Evolutionary conservation across 1,140 invertebrate genomes (phyloP).

Genomic region (Stratiolaelaps scimitus): DNA sequence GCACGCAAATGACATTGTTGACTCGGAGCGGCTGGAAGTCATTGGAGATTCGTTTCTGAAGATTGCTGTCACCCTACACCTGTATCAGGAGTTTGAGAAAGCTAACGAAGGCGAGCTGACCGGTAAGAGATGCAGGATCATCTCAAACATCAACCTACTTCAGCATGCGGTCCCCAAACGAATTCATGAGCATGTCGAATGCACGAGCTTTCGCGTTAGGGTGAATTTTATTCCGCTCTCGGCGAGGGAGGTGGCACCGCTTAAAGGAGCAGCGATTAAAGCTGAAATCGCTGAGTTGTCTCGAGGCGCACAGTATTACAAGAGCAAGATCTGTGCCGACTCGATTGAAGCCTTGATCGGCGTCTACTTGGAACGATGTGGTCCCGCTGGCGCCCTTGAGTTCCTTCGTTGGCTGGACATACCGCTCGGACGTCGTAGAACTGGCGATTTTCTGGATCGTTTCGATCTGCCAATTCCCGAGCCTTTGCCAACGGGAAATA

Average conservation of each 20-base stretch:
- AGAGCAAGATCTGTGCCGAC: conserved; percentile 57
- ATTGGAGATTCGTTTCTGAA: conserved; percentile 81
- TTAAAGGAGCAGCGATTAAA: neutral
- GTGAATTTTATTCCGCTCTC: conserved; percentile 3
- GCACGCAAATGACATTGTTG: conserved; percentile 56
- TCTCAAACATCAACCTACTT: conserved; percentile 67
- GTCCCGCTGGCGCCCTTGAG: conserved; percentile 47
- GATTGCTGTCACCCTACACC: conserved; percentile 56
- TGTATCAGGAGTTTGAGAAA: conserved; percentile 55
- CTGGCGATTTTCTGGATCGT: conserved; percentile 19
- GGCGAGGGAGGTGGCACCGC: neutral
- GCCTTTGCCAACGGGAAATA: neutral
- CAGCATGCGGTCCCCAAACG: conserved; percentile 39
- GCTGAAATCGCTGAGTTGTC: conserved; percentile 13
- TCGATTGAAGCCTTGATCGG: conserved; percentile 70
- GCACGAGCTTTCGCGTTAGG: neutral
- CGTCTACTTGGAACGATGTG: conserved; percentile 52
- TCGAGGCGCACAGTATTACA: conserved; percentile 4
- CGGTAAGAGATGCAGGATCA: conserved; percentile 55
- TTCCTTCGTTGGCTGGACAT: conserved; percentile 57
- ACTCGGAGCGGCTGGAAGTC: conserved; percentile 68
- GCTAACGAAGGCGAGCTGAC: conserved; percentile 65
- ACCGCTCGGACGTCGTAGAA: neutral
- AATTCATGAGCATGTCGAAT: conserved; percentile 14
- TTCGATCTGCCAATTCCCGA: conserved; percentile 11